A percentile compares a stretch with the other conserved stretches of the same genome.
These are phyloP conservation scores for Chrosomus eos DNA, from an alignment of 2,797 vertebrate genomes.

Conservation along the genomic window DNA sequence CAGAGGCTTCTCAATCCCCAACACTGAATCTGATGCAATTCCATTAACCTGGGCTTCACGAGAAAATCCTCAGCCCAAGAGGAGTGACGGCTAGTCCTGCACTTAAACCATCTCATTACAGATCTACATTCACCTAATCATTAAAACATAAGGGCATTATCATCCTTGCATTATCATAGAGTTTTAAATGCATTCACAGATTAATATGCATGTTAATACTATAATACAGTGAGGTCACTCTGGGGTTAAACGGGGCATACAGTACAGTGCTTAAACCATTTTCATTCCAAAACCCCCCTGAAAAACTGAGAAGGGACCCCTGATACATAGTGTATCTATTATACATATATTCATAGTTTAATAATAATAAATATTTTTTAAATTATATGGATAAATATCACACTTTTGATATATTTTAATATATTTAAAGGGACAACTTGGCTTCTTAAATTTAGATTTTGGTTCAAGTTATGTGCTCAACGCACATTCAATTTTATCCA, in stretches of 20 bases:
- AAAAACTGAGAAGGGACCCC: neutral
- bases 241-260: neutral
- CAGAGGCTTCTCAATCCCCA: conserved; percentile 46
- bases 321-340: neutral
- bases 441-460: neutral
- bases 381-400: neutral
- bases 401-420: neutral
- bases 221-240: neutral
- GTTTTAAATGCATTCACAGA: conserved; percentile 18
- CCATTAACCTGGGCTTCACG: conserved; percentile 56
- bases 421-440: neutral
- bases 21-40: conserved; percentile 51
- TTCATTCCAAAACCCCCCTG: too few species aligned
- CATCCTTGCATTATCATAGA: neutral
- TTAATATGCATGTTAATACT: conserved; percentile 27
- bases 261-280: neutral
- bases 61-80: conserved; percentile 8
- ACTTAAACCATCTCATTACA: conserved; percentile 31
- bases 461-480: neutral
- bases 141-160: conserved; percentile 11
- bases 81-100: neutral
- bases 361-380: neutral
- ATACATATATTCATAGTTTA: too few species aligned
- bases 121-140: conserved; percentile 9
- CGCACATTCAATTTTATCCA: neutral